phyloP scores from a whole-genome alignment of 2,888 invertebrate genomes.

The Brachypalpus laphriformis region DNA sequence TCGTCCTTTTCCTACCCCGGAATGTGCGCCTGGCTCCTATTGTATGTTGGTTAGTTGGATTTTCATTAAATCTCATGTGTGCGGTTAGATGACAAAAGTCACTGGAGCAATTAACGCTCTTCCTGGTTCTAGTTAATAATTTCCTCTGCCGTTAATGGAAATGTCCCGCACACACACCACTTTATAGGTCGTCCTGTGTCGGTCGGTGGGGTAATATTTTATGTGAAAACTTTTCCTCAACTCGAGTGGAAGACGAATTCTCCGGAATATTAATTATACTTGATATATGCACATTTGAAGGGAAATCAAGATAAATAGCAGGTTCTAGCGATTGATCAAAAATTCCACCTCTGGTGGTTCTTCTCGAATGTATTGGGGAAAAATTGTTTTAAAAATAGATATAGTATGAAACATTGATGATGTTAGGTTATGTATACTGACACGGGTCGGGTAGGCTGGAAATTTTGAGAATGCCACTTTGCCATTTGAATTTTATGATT shows the following conservation, averaged over 20 bases:
- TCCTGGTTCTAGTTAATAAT: slow-evolving; percentile 73
- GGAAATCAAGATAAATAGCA: background rate
- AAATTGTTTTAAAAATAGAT: slow-evolving; percentile 38
- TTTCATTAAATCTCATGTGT: slow-evolving; percentile 71
- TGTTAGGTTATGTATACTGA: background rate
- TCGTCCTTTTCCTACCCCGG: slow-evolving; percentile 31
- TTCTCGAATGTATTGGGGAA: background rate
- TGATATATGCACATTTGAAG: slow-evolving; percentile 4
- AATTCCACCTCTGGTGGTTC: slow-evolving; percentile 7
- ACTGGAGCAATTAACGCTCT: slow-evolving; percentile 72
- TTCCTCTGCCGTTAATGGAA: slow-evolving; percentile 71
- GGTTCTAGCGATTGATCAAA: slow-evolving; percentile 27
- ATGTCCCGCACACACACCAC: slow-evolving; percentile 45
- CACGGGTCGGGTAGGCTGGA: background rate
- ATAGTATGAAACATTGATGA: background rate
- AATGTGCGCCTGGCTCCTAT: background rate
- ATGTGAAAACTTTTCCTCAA: slow-evolving; percentile 22
- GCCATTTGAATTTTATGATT: slow-evolving; percentile 48
- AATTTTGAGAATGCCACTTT: background rate
- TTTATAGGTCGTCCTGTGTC: slow-evolving; percentile 28
- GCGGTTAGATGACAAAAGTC: slow-evolving; percentile 72
- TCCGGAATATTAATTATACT: slow-evolving; percentile 25
- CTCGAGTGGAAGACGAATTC: slow-evolving; percentile 8
- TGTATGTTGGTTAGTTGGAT: slow-evolving; percentile 64
- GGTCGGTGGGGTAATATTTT: slow-evolving; percentile 29